Conservation (phyloP, 2,797 vertebrate genomes). For the Gymnopithys bicolor region DNA sequence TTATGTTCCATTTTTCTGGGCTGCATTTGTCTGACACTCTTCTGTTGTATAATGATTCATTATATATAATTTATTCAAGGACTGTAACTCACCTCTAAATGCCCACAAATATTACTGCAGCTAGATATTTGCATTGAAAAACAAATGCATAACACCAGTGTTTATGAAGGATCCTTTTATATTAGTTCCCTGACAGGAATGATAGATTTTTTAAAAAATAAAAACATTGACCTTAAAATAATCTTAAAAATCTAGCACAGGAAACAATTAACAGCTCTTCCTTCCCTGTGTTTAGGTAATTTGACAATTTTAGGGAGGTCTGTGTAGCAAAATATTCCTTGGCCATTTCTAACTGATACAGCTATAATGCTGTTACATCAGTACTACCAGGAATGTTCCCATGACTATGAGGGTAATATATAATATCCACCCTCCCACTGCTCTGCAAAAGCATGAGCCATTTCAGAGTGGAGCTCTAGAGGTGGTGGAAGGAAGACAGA, state of each 20-base stretch:
- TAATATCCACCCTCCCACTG: background rate
- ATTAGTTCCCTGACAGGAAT: background rate
- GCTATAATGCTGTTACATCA: background rate
- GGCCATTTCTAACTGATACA: background rate
- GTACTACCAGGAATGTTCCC: background rate
- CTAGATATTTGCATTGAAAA: conserved; percentile 56
- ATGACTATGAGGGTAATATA: background rate
- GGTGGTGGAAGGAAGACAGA: background rate
- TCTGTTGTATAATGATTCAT: conserved; percentile 51
- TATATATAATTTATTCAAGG: conserved; percentile 53
- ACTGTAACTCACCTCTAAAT: conserved; percentile 42
- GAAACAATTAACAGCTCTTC: background rate
- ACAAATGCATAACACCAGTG: background rate
- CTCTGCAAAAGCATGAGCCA: background rate
- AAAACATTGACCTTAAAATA: background rate
- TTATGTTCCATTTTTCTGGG: conserved; percentile 21
- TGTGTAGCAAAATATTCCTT: background rate
- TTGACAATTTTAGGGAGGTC: background rate
- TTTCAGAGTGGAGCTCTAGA: background rate
- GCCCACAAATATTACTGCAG: conserved; percentile 52
- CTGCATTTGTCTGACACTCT: conserved; percentile 23
- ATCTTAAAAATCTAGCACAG: background rate
- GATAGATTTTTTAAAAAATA: background rate
- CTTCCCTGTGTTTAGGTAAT: background rate
- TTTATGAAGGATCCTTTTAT: conserved; percentile 30